Percentiles rank a stretch among this genome's conserved stretches.
These are phyloP conservation scores for Syrphus vitripennis DNA, from an alignment of 2,888 invertebrate species.

Conservation along the genomic window DNA sequence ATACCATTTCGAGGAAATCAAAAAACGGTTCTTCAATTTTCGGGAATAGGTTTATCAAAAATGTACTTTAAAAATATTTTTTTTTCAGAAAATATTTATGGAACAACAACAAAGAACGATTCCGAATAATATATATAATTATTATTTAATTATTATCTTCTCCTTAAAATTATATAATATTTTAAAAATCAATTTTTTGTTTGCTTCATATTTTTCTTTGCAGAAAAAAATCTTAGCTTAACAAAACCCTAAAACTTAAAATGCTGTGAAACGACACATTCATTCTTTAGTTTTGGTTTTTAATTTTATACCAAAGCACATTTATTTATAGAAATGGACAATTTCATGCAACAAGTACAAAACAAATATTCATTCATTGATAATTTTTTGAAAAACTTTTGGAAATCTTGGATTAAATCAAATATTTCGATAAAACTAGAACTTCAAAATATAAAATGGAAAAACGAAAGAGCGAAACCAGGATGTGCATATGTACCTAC, in stretches of 20 bases:
- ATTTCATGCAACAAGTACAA: conserved; percentile 77
- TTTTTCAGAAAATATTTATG: no score
- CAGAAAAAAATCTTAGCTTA: conserved; percentile 1
- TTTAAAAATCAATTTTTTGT: neutral
- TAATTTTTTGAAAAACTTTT: conserved; percentile 77
- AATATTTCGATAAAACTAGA: conserved; percentile 76
- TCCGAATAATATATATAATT: no score
- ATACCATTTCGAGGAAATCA: no score
- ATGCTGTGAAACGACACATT: conserved; percentile 4
- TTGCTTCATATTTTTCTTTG: neutral
- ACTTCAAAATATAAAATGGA: conserved; percentile 86
- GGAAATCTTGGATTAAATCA: conserved; percentile 78
- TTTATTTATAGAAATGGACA: conserved; percentile 70
- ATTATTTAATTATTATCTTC: neutral
- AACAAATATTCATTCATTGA: conserved; percentile 78
- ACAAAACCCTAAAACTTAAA: neutral
- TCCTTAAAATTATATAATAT: neutral
- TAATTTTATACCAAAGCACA: conserved; percentile 1
- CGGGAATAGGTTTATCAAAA: no score
- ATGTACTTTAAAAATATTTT: no score
- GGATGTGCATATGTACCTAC: conserved; percentile 94
- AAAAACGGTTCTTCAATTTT: no score
- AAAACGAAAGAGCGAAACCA: conserved; percentile 88
- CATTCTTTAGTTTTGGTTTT: neutral
- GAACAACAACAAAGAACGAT: no score